These are phyloP conservation scores for Dasyprocta punctata DNA, from an alignment of 2,113 vertebrate species.

Conservation along the genomic window DNA sequence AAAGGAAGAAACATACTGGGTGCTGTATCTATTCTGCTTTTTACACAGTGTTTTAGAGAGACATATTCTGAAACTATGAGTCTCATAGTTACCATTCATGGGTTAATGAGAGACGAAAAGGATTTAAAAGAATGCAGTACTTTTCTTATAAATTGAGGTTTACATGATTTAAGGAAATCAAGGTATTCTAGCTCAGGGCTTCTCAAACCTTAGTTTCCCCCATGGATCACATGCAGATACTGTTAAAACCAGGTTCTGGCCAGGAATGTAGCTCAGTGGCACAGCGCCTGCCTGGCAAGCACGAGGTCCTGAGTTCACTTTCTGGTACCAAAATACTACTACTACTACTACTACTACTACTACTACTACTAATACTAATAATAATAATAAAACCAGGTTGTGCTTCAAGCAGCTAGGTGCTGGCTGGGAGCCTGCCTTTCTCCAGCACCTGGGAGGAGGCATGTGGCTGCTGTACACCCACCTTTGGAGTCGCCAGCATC, in stretches of 20 bases:
- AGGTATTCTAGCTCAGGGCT: neutral
- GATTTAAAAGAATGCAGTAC: neutral
- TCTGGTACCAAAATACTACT: too few species aligned
- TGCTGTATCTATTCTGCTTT: neutral
- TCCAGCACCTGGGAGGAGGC: neutral
- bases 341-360: too few species aligned
- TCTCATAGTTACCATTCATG: neutral
- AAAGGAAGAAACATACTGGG: neutral
- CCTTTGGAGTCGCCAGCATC: neutral
- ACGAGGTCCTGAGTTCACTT: too few species aligned
- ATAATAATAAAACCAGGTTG: neutral
- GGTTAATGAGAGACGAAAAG: neutral
- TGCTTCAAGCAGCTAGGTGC: neutral
- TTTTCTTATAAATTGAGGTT: neutral
- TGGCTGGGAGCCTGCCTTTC: neutral
- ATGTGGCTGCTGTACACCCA: neutral
- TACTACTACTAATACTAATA: too few species aligned
- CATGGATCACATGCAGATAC: neutral
- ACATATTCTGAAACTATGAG: neutral
- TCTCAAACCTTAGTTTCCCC: neutral
- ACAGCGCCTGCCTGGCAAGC: too few species aligned
- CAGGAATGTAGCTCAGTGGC: too few species aligned
- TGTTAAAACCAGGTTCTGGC: neutral
- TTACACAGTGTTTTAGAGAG: neutral
- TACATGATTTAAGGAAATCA: neutral